These are phyloP conservation scores for Dromiciops gliroides DNA, from an alignment of 2,113 vertebrate genomes.

Conservation along the genomic window DNA sequence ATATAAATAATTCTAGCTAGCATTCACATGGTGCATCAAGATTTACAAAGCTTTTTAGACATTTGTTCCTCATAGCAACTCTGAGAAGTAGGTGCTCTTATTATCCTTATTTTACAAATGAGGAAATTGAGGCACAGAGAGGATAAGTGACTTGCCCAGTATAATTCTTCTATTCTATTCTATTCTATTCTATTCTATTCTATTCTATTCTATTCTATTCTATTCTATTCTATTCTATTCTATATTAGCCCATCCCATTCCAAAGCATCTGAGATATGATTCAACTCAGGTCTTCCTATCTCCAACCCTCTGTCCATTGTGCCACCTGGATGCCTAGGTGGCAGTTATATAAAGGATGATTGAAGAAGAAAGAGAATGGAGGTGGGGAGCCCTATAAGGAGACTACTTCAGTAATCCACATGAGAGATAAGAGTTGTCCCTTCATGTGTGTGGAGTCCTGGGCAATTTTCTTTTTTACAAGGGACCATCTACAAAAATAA, in stretches of 20 bases:
- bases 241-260: too few relatives aligned
- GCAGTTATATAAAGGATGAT: neutral
- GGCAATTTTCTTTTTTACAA: too few relatives aligned
- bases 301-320: neutral
- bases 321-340: neutral
- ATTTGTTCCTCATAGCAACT: neutral
- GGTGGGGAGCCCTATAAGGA: neutral
- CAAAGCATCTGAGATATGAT: neutral
- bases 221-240: too few relatives aligned
- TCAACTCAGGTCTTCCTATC: neutral
- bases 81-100: neutral
- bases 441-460: neutral
- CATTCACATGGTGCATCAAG: neutral
- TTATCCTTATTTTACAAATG: neutral
- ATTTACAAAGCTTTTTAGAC: neutral
- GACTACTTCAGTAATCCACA: neutral
- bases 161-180: neutral
- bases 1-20: neutral
- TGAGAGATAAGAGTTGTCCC: neutral
- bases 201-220: too few relatives aligned
- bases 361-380: neutral
- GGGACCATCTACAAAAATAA: neutral
- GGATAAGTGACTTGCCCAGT: neutral
- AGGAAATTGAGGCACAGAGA: neutral
- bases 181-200: too few relatives aligned